A percentile compares a stretch with the other conserved stretches of the same genome.
Conservation (phyloP, 2,888 invertebrate genomes). For the Cheilosia grossa region DNA sequence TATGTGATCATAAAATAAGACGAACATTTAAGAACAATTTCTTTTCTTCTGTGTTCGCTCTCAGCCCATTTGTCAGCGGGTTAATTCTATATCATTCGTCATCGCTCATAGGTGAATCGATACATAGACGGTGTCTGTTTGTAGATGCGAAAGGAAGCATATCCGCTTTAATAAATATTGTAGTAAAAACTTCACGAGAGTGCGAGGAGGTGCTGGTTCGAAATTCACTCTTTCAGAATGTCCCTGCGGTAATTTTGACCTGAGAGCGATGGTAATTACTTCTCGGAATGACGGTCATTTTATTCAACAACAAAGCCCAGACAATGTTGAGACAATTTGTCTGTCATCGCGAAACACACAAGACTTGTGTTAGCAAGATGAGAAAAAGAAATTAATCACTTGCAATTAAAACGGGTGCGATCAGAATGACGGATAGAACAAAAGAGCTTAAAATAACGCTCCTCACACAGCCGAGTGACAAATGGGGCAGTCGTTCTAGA, state of each 20-base stretch:
- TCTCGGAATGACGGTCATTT: background rate
- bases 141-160: constrained; percentile 8
- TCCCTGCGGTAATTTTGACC: too few species aligned
- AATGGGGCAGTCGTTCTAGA: constrained; percentile 12
- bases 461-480: background rate
- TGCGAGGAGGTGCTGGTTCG: too few species aligned
- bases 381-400: constrained; percentile 2
- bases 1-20: constrained; percentile 43
- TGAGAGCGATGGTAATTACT: too few species aligned
- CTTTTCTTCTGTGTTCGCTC: background rate
- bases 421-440: background rate
- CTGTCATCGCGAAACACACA: constrained; percentile 2
- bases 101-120: constrained; percentile 18
- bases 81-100: constrained; percentile 62
- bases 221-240: too few species aligned
- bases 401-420: background rate
- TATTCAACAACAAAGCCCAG: background rate
- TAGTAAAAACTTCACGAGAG: too few species aligned
- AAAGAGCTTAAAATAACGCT: constrained; percentile 6
- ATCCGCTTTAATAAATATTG: background rate
- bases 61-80: constrained; percentile 59
- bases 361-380: background rate
- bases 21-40: constrained; percentile 26
- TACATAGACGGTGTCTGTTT: background rate
- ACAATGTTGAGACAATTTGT: constrained; percentile 5